A percentile compares a stretch with the other conserved stretches of the same genome.
Conservation (phyloP, 2,888 invertebrate genomes). For the Eledone cirrhosa region DNA sequence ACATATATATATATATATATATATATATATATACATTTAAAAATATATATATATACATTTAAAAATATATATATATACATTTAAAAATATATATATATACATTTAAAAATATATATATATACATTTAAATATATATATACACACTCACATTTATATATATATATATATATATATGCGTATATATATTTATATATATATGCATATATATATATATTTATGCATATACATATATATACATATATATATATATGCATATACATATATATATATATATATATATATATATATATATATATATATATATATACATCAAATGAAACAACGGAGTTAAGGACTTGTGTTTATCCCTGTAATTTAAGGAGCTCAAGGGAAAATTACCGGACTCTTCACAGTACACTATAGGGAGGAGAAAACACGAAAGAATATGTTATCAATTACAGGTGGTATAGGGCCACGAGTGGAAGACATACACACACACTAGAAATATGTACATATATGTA, state of each 20-base stretch:
- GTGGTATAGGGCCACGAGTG: neutral
- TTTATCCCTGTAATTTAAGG: no score
- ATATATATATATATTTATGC: slow-evolving; percentile 7
- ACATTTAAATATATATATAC: neutral
- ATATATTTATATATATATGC: slow-evolving; percentile 11
- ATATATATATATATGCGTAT: neutral
- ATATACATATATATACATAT: neutral
- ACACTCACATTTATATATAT: neutral
- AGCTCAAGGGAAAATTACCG: no score
- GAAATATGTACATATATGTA: neutral
- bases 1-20: no score
- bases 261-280: neutral
- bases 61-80: no score
- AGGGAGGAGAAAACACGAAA: neutral
- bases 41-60: no score
- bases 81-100: no score
- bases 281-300: neutral
- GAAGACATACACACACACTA: neutral
- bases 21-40: no score
- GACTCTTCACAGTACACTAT: neutral
- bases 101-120: neutral
- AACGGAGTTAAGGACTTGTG: no score
- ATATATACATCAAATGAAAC: neutral
- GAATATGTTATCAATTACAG: neutral
- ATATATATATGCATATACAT: neutral